These are phyloP conservation scores for Brachypteracias leptosomus DNA, from an alignment of 2,113 vertebrate genomes.

Conservation along the genomic window DNA sequence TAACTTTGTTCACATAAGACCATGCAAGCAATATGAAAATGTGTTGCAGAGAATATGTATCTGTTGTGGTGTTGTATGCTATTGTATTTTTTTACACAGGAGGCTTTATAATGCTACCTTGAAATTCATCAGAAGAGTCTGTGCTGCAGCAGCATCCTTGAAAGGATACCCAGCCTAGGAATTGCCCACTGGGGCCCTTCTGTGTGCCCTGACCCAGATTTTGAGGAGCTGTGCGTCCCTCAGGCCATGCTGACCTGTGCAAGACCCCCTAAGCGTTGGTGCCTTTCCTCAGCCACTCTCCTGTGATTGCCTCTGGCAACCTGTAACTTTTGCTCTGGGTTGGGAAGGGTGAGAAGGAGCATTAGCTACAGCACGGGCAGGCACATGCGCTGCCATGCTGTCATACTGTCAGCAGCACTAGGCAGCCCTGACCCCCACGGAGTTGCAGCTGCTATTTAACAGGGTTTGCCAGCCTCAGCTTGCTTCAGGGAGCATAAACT, in stretches of 20 bases:
- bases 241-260: not conserved
- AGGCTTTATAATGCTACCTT: not conserved
- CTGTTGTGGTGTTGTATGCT: not conserved
- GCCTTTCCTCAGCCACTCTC: not conserved
- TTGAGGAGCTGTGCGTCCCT: accelerated
- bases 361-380: accelerated
- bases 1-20: not conserved
- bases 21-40: not conserved
- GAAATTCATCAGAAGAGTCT: not conserved
- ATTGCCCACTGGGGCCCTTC: not conserved
- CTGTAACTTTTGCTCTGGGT: not conserved
- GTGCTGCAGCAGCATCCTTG: not conserved
- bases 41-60: not conserved
- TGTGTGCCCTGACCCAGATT: not conserved
- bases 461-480: not conserved
- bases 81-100: not conserved
- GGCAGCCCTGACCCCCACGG: not conserved
- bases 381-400: accelerated
- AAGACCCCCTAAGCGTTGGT: accelerated
- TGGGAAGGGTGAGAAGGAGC: not conserved
- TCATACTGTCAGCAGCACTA: not conserved
- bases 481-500: not conserved
- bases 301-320: too few relatives aligned
- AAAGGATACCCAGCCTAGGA: not conserved
- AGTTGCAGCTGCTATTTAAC: not conserved